Base-by-base conservation (phyloP, 2,888 invertebrate genomes). In the Aspidiotus rigidus region DNA sequence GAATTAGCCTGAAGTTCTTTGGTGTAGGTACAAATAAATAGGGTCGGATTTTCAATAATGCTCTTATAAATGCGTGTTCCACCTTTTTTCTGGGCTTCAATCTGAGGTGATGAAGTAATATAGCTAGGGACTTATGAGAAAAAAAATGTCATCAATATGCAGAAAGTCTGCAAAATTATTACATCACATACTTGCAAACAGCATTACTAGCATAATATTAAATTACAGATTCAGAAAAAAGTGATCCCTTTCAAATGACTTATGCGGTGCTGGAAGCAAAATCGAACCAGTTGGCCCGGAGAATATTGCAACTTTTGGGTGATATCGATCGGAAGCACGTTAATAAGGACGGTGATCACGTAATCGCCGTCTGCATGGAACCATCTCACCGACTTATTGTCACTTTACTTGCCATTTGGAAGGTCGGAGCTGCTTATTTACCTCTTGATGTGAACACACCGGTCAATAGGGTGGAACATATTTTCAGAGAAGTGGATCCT, bases 381-480 rank as follows among this genome's bases (percentile, higher is more conserved):
- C 91, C 92, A 0, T 84, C 87, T 3, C 86, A 89, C 74, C 82
- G 79, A 53, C 76, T 88, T 70, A 82, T 91, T 9, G 80, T 84
- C 42, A 79, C 86, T 0, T 78, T 93, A 17, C 77, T 93, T 71
- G 85, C 89, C 0, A 84, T 87, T 64, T 86, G 90, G 84, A 91
- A 92, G 79, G 82, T 87, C 0, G 92, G 93, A 0, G 89, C 88
- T 15, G 88, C 91, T 0, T 93, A 93, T 78, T 80, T 93, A 66
- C 93, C 93, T 0, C 81, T 93, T 74, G 92, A 92, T 76, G 84
- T 86, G 0, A 79, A 80, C 69, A 85, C 85, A 74, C 92, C 93
- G 0, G 83, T 82, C 40, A 83, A 84, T 2, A 82, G 93, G 73
- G 83, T 91, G 59, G 82, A 84, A 17, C 89, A 91, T 75, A 91